Evolutionary conservation across 1,140 invertebrate species (phyloP), one percentile per base, ranked within the genome.

Genomic region (Drosophila hydei): DNA sequence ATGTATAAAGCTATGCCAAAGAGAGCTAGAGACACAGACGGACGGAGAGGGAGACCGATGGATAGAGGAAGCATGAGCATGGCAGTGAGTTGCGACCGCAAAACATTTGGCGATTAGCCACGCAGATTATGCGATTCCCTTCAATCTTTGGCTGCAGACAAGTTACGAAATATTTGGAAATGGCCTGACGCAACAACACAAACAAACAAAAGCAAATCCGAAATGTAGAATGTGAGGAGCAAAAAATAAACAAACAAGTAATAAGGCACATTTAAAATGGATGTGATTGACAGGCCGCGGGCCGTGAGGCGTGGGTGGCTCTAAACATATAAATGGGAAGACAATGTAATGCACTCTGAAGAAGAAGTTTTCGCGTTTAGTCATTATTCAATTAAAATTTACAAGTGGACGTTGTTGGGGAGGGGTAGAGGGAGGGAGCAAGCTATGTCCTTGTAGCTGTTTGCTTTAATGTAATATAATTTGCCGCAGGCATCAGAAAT

Each of bases 91-190:
- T 54, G 63, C 38, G 71, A 70, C 75, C 75, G 58, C 67, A 77
- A 67, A 78, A 78, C 68, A 78, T 75, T 78, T 78, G 72, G 45
- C 70, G 74, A 79, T 61, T 68, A 73, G 74, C 45, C 59, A 68
- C 75, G 56, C 72, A 79, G 80, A 84, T 84, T 84, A 77, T 79
- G 64, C 61, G 56, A 84, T 84, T 85, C 64, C 54, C 72, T 84
- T 85, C 79, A 64, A 79, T 79, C 71, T 83, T 62, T 59, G 58
- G 23, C 33, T 36, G 30, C 52, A 42, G n/a, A n/a, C n/a, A n/a
- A n/a, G n/a, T n/a, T n/a, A n/a, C n/a, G n/a, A 16, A 42, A 51
- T 52, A 72, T 52, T 58, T 47, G 11, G 23, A 38, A 71, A 33
- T 45, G 40, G n/a, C 21, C 18, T n/a, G 30, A 11, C 0, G 51